Evolutionary conservation across 2,113 vertebrate species (phyloP), one percentile per base, ranked within the genome.

Genomic region (Salvelinus namaycush): DNA sequence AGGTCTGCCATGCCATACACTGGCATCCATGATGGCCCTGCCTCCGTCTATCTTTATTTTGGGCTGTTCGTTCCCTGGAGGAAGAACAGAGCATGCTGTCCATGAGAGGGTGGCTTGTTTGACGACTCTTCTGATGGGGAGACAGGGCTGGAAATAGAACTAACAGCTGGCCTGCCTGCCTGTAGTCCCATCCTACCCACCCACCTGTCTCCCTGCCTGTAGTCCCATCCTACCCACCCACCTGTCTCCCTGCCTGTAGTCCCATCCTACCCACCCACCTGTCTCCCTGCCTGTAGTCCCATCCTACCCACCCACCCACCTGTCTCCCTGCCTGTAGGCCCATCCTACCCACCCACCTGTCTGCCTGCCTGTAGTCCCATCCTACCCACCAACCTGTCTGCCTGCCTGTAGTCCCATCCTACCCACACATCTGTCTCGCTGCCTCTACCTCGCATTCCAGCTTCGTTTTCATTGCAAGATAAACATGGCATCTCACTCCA

Each of bases 391-490:
- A 2, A 27, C 18, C 29, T 68, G 29, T 77, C 84, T 79, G 85
- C 82, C 83, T 34, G 31, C 6, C 5, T 34, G 6, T 34, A 34
- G 31, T 34, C 6, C 31, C 31, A 34, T 34, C 31, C 31, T 34
- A 34, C 31, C 31, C 6, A 34, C 29, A 0, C 16, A 27, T 8
- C 29, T 68, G 29, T 77, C 85, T 79, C 86, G 82, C 83, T 86
- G 76, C 83, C 81, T 65, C 57, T 77, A 72, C 79, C 71, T 78
- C 14, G 69, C 84, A 83, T 87, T 85, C 81, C 87, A 80, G 87
- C 88, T 91, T 82, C 85, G 89, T 90, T 93, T 87, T 88, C 81
- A 92, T 92, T 92, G 91, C 90, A 91, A 89, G 84, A 87, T 87
- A 93, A 93, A 93, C 88, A 91, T 75, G 81, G 85, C 81, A 84